Evolutionary conservation across 2,888 invertebrate genomes (phyloP).

Genomic region (Ceramica pisi): DNA sequence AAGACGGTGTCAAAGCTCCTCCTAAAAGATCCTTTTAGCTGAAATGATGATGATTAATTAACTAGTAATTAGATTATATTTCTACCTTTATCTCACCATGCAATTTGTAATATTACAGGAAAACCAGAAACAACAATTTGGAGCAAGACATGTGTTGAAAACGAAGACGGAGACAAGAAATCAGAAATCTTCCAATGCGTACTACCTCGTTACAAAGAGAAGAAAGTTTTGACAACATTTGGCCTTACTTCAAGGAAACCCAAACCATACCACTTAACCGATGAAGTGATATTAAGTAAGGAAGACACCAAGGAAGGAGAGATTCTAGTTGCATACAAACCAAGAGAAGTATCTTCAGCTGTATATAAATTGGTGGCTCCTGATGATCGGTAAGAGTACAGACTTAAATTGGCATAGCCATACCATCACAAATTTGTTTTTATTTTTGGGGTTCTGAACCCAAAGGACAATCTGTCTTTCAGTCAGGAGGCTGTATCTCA

Average conservation of each 20-base stretch:
- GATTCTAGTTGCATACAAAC: conserved; percentile 80
- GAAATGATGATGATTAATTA: neutral
- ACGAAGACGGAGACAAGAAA: conserved; percentile 75
- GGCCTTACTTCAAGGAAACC: conserved; percentile 57
- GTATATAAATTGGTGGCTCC: conserved; percentile 75
- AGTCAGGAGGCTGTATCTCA: too few relatives aligned
- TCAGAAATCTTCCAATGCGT: conserved; percentile 81
- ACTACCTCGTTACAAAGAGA: conserved; percentile 83
- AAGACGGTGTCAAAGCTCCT: too few relatives aligned
- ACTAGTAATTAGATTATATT: too few relatives aligned
- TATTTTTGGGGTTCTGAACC: too few relatives aligned
- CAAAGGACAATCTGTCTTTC: too few relatives aligned
- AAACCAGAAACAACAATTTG: conserved; percentile 80
- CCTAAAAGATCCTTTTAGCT: too few relatives aligned
- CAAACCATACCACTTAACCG: conserved; percentile 54
- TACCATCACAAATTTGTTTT: too few relatives aligned
- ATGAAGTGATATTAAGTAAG: conserved; percentile 74
- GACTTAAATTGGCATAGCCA: too few relatives aligned
- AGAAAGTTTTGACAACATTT: conserved; percentile 71
- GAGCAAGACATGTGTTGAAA: conserved; percentile 79
- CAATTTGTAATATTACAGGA: conserved; percentile 61
- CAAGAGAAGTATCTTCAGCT: conserved; percentile 75
- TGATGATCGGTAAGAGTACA: conserved; percentile 54
- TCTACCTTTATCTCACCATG: neutral
- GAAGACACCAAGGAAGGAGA: conserved; percentile 80